These are phyloP conservation scores for Trachelus tabidus DNA, from an alignment of 2,888 invertebrate species.

Conservation along the genomic window DNA sequence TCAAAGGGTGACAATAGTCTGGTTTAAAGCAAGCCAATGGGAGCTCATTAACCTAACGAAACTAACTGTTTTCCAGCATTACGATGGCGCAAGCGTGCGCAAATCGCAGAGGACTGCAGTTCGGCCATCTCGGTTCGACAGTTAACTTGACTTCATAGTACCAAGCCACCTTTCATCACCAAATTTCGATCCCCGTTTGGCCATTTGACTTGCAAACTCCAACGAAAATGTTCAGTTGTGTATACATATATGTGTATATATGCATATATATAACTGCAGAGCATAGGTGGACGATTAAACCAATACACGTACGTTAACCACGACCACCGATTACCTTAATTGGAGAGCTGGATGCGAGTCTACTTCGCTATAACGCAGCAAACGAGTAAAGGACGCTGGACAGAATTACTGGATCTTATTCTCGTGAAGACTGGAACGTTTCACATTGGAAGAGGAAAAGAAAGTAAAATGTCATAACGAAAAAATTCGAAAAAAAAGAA, in stretches of 20 bases:
- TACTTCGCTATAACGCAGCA: background rate
- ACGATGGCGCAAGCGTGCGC: background rate
- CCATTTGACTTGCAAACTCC: slow-evolving; percentile 27
- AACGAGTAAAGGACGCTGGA: background rate
- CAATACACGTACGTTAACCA: background rate
- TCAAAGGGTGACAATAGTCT: background rate
- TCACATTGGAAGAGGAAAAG: background rate
- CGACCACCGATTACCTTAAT: background rate
- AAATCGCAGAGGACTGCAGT: background rate
- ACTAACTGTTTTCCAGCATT: background rate
- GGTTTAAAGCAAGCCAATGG: background rate
- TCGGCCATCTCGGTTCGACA: slow-evolving; percentile 1
- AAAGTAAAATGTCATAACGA: background rate
- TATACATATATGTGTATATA: too few species aligned
- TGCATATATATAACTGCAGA: background rate
- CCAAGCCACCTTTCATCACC: background rate
- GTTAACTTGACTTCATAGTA: slow-evolving; percentile 10
- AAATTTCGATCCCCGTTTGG: slow-evolving; percentile 2
- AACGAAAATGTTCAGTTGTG: too few species aligned
- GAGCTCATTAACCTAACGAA: background rate
- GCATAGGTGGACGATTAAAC: background rate
- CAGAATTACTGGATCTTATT: background rate
- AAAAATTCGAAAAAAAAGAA: background rate
- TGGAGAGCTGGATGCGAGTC: background rate
- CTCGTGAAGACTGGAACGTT: background rate